phyloP scores from a whole-genome alignment of 1,140 invertebrate species.

The Akabosia matsudoensis region DNA sequence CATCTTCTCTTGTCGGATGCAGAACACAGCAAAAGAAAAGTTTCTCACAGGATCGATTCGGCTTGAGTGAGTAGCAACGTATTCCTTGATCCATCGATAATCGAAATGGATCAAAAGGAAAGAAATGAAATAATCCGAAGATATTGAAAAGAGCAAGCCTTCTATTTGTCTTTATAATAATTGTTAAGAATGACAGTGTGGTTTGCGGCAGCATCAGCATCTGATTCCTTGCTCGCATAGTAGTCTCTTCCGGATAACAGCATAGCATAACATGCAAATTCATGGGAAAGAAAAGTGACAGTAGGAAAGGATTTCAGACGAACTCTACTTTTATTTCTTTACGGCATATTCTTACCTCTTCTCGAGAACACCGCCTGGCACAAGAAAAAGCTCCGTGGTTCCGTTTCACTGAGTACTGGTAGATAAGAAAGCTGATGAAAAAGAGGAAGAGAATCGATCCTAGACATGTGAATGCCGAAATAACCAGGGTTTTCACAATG shows the following conservation, averaged over 20 bases:
- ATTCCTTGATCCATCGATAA: constrained; percentile 3
- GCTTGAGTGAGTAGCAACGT: background rate
- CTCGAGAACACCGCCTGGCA: background rate
- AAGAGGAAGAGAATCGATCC: constrained; percentile 39
- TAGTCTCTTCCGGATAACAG: no score
- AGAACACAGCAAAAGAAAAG: background rate
- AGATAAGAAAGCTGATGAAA: constrained; percentile 33
- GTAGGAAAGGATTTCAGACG: no score
- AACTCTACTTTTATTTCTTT: background rate
- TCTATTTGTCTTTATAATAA: constrained; percentile 18
- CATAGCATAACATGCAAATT: no score
- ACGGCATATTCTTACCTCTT: background rate
- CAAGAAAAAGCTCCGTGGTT: background rate
- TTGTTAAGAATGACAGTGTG: background rate
- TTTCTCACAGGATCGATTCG: no score
- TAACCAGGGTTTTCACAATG: constrained; percentile 42
- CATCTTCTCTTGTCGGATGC: no score
- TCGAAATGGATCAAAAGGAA: constrained; percentile 16
- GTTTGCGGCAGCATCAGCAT: background rate
- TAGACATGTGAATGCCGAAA: constrained; percentile 40
- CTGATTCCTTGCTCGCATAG: no score
- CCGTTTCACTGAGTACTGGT: constrained; percentile 27
- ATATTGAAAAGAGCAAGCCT: background rate
- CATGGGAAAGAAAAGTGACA: no score
- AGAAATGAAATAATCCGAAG: background rate